phyloP scores from a whole-genome alignment of 2,113 vertebrate species.

The Pseudorhombus dupliciocellatus region DNA sequence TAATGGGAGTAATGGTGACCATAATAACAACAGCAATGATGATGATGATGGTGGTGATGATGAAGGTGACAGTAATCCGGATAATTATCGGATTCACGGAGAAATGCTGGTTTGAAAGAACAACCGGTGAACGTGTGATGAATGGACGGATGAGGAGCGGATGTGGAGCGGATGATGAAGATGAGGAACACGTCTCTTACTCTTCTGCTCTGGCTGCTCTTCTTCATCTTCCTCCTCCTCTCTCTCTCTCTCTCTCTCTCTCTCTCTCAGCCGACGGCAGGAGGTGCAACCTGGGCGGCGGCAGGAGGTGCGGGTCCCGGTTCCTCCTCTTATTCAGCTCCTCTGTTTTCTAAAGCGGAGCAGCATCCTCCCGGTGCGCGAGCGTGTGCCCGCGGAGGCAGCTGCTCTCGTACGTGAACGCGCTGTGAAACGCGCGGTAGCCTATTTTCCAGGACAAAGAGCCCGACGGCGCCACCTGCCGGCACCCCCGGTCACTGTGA shows the following conservation, averaged over 20 bases:
- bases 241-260: slow-evolving; percentile 18
- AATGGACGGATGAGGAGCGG: neutral
- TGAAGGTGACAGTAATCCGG: too few relatives aligned
- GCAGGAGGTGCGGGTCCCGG: slow-evolving; percentile 1
- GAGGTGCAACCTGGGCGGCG: slow-evolving; percentile 10
- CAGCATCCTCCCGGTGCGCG: slow-evolving; percentile 49
- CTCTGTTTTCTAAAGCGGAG: slow-evolving; percentile 42
- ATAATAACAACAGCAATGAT: too few relatives aligned
- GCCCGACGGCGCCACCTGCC: neutral
- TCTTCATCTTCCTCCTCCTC: slow-evolving; percentile 84
- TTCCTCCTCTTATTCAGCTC: slow-evolving; percentile 26
- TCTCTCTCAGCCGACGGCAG: slow-evolving; percentile 15
- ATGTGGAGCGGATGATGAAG: neutral
- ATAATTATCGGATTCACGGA: too few relatives aligned
- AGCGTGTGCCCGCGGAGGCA: slow-evolving; percentile 28
- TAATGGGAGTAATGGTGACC: too few relatives aligned
- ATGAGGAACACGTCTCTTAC: slow-evolving; percentile 58
- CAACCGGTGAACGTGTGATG: too few relatives aligned
- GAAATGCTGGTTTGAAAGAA: too few relatives aligned
- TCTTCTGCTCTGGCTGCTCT: slow-evolving; percentile 85
- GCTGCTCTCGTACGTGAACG: slow-evolving; percentile 51
- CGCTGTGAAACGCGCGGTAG: slow-evolving; percentile 15
- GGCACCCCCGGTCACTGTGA: neutral
- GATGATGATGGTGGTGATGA: neutral
- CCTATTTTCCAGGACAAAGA: neutral